Conservation (phyloP, 2,888 invertebrate genomes). For the Merodon equestris region DNA sequence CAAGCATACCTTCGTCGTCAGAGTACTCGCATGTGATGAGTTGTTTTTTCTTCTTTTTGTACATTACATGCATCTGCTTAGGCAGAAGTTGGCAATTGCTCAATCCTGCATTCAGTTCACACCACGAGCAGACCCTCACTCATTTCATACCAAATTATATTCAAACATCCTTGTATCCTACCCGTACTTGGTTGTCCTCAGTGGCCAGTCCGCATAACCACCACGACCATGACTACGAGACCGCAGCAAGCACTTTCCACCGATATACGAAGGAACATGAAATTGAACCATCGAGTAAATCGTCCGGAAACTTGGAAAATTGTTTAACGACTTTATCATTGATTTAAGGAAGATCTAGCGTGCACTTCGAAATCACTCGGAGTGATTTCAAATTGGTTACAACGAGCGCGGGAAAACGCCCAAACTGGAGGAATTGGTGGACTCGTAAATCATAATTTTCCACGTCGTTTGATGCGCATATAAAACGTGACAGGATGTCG, state of each 20-base stretch:
- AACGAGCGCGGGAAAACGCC: conserved; percentile 14
- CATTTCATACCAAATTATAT: conserved; percentile 58
- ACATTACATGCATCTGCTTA: conserved; percentile 61
- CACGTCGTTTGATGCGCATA: conserved; percentile 69
- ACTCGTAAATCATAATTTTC: conserved; percentile 70
- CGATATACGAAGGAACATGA: conserved; percentile 41
- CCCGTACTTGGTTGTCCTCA: conserved; percentile 38
- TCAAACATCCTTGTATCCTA: conserved; percentile 64
- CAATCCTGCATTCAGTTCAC: conserved; percentile 44
- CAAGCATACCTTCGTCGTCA: no score
- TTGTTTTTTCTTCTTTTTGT: conserved; percentile 16
- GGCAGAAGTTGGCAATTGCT: conserved; percentile 57
- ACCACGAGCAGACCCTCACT: conserved; percentile 34
- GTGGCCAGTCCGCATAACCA: neutral
- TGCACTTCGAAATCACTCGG: conserved; percentile 19
- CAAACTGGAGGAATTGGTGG: conserved; percentile 37
- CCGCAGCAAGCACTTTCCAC: conserved; percentile 46
- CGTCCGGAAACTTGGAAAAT: conserved; percentile 67
- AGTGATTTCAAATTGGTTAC: conserved; percentile 50
- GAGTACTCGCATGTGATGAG: conserved; percentile 18
- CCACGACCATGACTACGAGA: conserved; percentile 13
- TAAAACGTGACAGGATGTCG: conserved; percentile 52
- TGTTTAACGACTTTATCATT: conserved; percentile 68
- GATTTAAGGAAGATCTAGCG: conserved; percentile 65
- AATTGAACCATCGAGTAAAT: conserved; percentile 61